Percentiles rank a stretch among this genome's conserved stretches.
Conservation (phyloP, 2,113 vertebrate genomes). For the Oreochromis spilurus region DNA sequence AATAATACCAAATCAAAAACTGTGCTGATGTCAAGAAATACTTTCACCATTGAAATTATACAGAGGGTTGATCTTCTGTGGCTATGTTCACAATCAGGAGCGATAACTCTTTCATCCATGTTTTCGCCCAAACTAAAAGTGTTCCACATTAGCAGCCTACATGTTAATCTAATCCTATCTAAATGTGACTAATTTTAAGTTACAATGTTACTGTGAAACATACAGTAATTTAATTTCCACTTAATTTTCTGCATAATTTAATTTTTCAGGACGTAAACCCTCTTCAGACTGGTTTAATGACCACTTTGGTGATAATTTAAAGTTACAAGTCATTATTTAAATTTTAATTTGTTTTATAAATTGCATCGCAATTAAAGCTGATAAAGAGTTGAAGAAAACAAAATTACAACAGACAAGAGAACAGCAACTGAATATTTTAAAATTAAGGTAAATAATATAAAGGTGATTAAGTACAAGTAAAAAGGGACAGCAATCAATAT, state of each 20-base stretch:
- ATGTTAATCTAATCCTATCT: not conserved
- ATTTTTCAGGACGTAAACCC: not conserved
- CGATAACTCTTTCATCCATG: not conserved
- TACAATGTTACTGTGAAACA: not conserved
- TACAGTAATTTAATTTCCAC: not conserved
- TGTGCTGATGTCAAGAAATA: no score
- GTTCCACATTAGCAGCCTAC: not conserved
- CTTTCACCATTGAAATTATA: no score
- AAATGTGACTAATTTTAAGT: not conserved
- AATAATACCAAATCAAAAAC: no score
- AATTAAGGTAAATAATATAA: not conserved
- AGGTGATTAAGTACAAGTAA: not conserved
- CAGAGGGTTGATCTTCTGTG: no score
- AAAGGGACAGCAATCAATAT: not conserved
- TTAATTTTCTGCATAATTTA: not conserved
- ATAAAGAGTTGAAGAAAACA: no score
- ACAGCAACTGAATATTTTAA: not conserved
- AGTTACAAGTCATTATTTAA: not conserved
- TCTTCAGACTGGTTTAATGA: not conserved
- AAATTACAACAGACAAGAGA: no score
- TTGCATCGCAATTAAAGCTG: not conserved
- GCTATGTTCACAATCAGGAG: no score
- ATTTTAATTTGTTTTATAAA: not conserved
- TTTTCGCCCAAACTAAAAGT: not conserved
- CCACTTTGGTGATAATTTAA: not conserved